Evolutionary conservation across 2,888 invertebrate species (phyloP).

Genomic region (Nowickia ferox): DNA sequence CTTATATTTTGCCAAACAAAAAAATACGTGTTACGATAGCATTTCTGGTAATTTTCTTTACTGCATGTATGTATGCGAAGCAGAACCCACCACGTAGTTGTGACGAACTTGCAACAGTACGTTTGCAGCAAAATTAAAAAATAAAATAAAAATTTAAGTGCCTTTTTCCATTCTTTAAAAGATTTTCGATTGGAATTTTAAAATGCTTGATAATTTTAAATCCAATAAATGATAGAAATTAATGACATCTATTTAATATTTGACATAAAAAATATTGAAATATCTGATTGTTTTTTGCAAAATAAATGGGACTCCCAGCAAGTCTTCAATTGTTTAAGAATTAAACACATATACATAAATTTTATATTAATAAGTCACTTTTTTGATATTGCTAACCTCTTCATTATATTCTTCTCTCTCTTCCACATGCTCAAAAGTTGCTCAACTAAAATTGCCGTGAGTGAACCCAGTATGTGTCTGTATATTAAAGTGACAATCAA

Average conservation of each 20-base stretch:
- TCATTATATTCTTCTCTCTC: too few relatives aligned
- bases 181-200: slow-evolving; percentile 42
- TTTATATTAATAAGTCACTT: too few relatives aligned
- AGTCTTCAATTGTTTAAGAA: too few relatives aligned
- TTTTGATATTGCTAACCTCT: too few relatives aligned
- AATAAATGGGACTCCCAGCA: neutral
- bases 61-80: slow-evolving; percentile 1
- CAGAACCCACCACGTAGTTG: slow-evolving; percentile 22
- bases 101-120: slow-evolving; percentile 18
- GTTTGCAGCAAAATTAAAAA: slow-evolving; percentile 43
- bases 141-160: slow-evolving; percentile 25
- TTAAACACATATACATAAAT: neutral
- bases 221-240: slow-evolving; percentile 42
- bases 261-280: slow-evolving; percentile 8
- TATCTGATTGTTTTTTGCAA: slow-evolving; percentile 28
- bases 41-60: slow-evolving; percentile 15
- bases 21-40: slow-evolving; percentile 11
- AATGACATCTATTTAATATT: slow-evolving; percentile 39
- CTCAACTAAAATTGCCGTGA: too few relatives aligned
- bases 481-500: too few relatives aligned
- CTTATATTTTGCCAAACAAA: slow-evolving; percentile 18
- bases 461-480: too few relatives aligned
- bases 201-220: slow-evolving; percentile 20
- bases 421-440: too few relatives aligned
- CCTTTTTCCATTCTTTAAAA: slow-evolving; percentile 7